phyloP scores from a whole-genome alignment of 2,888 invertebrate genomes.

The Nomada goodeniana region DNA sequence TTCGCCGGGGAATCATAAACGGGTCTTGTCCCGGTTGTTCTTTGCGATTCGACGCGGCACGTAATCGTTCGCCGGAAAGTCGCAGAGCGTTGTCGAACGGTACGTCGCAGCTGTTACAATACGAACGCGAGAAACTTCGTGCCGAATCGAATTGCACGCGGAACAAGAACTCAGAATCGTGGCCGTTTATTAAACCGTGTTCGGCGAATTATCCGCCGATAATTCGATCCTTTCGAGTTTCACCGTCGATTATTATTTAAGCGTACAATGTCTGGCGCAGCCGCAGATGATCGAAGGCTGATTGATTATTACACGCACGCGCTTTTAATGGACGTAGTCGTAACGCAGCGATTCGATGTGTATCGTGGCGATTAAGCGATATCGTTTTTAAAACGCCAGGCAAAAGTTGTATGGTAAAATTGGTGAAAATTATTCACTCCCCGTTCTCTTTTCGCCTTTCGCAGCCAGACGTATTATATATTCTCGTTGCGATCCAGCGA shows the following conservation, averaged over 20 bases:
- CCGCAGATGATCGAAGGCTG: not conserved
- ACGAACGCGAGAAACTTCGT: not conserved
- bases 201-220: slow-evolving; percentile 18
- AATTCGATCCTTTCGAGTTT: slow-evolving; percentile 11
- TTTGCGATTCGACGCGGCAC: not conserved
- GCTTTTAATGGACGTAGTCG: too few relatives aligned
- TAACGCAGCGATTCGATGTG: too few relatives aligned
- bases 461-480: too few relatives aligned
- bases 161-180: not conserved
- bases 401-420: too few relatives aligned
- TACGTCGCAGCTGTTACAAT: not conserved
- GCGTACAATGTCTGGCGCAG: slow-evolving; percentile 15
- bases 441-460: too few relatives aligned
- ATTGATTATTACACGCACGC: not conserved
- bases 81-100: not conserved
- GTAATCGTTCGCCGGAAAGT: not conserved
- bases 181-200: slow-evolving; percentile 11
- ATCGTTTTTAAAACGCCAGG: too few relatives aligned
- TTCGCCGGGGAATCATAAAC: not conserved
- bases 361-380: too few relatives aligned
- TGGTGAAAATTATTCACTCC: too few relatives aligned
- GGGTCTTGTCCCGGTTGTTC: not conserved
- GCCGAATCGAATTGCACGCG: too few relatives aligned
- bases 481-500: too few relatives aligned
- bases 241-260: slow-evolving; percentile 28